phyloP scores from a whole-genome alignment of 2,797 vertebrate species.

The Apogon hyalosoma region DNA sequence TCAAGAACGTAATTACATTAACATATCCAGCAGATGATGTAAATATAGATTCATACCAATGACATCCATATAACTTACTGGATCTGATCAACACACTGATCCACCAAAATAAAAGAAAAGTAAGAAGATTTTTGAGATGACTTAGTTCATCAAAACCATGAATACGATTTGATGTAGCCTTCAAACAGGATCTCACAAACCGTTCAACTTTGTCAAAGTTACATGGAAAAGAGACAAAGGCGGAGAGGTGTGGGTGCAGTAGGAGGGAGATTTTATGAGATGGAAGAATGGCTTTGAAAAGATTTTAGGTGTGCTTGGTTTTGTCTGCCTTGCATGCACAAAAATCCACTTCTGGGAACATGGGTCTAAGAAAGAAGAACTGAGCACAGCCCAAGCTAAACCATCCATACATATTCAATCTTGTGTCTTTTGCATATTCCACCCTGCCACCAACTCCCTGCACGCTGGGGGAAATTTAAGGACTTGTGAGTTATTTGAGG shows the following conservation, averaged over 20 bases:
- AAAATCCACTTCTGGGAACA: slow-evolving; percentile 43
- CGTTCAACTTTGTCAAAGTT: slow-evolving; percentile 22
- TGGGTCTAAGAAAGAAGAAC: slow-evolving; percentile 16
- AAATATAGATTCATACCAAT: too few relatives aligned
- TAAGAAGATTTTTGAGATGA: slow-evolving; percentile 7
- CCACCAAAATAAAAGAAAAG: background rate
- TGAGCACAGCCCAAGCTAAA: slow-evolving; percentile 33
- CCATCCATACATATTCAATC: slow-evolving; percentile 47
- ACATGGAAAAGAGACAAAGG: slow-evolving; percentile 26
- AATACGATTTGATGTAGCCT: slow-evolving; percentile 19
- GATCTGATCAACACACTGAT: too few relatives aligned
- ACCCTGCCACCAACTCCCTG: slow-evolving; percentile 21
- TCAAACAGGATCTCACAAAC: slow-evolving; percentile 31
- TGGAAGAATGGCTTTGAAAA: slow-evolving; percentile 48
- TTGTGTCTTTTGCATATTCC: slow-evolving; percentile 36
- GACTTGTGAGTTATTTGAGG: slow-evolving; percentile 16
- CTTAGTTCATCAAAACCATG: background rate
- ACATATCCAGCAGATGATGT: background rate
- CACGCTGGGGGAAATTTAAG: background rate
- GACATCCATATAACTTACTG: too few relatives aligned
- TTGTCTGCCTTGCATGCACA: slow-evolving; percentile 28
- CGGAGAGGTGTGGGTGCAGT: slow-evolving; percentile 3
- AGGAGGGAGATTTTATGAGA: slow-evolving; percentile 25
- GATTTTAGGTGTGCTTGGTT: slow-evolving; percentile 46
- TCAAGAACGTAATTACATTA: background rate